Evolutionary conservation across 2,888 invertebrate species (phyloP).

Genomic region (Julus scanicus): DNA sequence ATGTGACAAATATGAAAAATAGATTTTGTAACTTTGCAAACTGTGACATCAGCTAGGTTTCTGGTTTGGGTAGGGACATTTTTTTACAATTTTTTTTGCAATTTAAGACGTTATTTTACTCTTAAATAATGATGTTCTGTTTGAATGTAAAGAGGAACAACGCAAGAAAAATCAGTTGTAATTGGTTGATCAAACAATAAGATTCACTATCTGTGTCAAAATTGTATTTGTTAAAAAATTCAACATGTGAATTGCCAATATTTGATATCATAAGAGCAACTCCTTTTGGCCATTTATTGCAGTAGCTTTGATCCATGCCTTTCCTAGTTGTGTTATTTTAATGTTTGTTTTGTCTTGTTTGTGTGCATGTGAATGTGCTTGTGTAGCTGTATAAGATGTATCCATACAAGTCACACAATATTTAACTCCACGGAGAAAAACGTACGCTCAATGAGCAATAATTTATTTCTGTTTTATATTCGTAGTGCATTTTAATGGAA

Average conservation of each 20-base stretch:
- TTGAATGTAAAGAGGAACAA: too few relatives aligned
- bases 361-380: neutral
- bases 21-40: too few relatives aligned
- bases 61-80: too few relatives aligned
- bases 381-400: neutral
- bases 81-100: too few relatives aligned
- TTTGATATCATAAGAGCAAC: neutral
- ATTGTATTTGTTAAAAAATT: too few relatives aligned
- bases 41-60: too few relatives aligned
- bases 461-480: conserved; percentile 50
- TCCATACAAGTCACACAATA: neutral
- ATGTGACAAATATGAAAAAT: too few relatives aligned
- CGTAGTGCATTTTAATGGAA: conserved; percentile 3
- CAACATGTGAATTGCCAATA: neutral
- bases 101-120: too few relatives aligned
- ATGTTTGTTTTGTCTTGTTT: neutral
- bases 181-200: too few relatives aligned
- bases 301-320: neutral
- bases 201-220: too few relatives aligned
- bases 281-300: neutral
- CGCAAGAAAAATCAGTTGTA: too few relatives aligned
- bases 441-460: conserved; percentile 53
- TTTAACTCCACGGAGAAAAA: conserved; percentile 41
- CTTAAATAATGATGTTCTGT: too few relatives aligned
- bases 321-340: neutral